Evolutionary conservation across 2,113 vertebrate genomes (phyloP).

Genomic region (Heterotis niloticus): DNA sequence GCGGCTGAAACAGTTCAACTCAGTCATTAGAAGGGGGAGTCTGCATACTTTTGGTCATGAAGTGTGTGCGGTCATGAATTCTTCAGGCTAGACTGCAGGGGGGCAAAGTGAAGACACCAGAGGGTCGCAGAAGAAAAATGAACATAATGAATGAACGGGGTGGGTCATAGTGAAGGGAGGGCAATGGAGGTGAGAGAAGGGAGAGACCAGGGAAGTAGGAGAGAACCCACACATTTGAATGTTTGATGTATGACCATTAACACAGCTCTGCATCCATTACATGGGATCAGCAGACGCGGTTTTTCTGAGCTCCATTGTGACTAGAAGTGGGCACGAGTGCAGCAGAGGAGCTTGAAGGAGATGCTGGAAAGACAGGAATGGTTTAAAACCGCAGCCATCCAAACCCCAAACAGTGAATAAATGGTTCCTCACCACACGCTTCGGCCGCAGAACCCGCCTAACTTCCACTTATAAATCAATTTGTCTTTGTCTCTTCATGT

Average conservation of each 20-base stretch:
- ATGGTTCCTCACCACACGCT: conserved; percentile 30
- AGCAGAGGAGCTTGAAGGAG: conserved; percentile 72
- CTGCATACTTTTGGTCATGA: too few relatives aligned
- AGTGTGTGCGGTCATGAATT: too few relatives aligned
- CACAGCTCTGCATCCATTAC: conserved; percentile 87
- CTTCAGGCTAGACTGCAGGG: too few relatives aligned
- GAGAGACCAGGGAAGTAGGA: conserved; percentile 41
- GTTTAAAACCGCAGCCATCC: conserved; percentile 62
- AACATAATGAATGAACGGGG: conserved; percentile 56
- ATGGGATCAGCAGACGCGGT: conserved; percentile 83
- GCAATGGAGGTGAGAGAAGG: conserved; percentile 60
- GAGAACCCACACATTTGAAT: conserved; percentile 51
- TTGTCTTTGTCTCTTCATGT: conserved; percentile 20
- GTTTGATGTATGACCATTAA: conserved; percentile 78
- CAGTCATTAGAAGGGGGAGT: too few relatives aligned
- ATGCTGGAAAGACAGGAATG: conserved; percentile 59
- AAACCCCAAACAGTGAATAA: conserved; percentile 40
- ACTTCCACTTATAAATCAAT: conserved; percentile 52
- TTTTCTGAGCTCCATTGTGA: conserved; percentile 89
- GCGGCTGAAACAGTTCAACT: too few relatives aligned
- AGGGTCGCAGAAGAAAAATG: conserved; percentile 75
- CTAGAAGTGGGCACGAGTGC: conserved; percentile 84
- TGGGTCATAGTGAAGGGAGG: conserved; percentile 57
- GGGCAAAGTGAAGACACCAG: conserved; percentile 78
- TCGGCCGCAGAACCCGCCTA: conserved; percentile 47